phyloP scores from a whole-genome alignment of 30 jellyfish, hydroid and myxozoan genomes.

The Pelagia noctiluca region DNA sequence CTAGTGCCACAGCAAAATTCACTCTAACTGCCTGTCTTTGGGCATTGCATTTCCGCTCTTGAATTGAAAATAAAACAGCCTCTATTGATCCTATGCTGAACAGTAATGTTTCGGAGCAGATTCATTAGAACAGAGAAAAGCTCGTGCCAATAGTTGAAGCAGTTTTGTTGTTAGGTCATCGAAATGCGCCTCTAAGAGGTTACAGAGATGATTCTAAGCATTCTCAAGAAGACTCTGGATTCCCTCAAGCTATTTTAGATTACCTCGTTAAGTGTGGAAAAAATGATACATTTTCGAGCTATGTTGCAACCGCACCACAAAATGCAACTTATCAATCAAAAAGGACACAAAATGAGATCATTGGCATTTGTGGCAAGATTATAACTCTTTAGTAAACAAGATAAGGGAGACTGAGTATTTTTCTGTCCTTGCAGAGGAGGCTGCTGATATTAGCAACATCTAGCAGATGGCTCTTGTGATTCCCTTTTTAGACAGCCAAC shows the following conservation, averaged over 20 bases:
- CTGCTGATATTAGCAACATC: slow-evolving; percentile 33
- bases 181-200: slow-evolving; percentile 16
- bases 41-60: not conserved
- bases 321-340: slow-evolving; percentile 73
- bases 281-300: not conserved
- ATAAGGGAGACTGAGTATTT: slow-evolving; percentile 23
- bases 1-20: slow-evolving; percentile 9
- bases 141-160: slow-evolving; percentile 27
- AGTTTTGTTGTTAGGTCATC: not conserved
- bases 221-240: not conserved
- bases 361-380: slow-evolving; percentile 41
- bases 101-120: not conserved
- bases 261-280: not conserved
- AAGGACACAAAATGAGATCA: slow-evolving; percentile 60
- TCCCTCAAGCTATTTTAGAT: not conserved
- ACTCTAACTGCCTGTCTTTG: not conserved
- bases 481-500: slow-evolving; percentile 19
- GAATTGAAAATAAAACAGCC: slow-evolving; percentile 12
- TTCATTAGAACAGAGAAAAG: slow-evolving; percentile 5
- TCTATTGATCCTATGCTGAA: slow-evolving; percentile 1
- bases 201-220: slow-evolving; percentile 1
- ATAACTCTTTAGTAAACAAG: slow-evolving; percentile 16
- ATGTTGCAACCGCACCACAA: slow-evolving; percentile 39
- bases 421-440: slow-evolving; percentile 70
- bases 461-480: slow-evolving; percentile 65